Evolutionary conservation across 2,797 vertebrate genomes (phyloP).

Genomic region (Trichosurus vulpecula): DNA sequence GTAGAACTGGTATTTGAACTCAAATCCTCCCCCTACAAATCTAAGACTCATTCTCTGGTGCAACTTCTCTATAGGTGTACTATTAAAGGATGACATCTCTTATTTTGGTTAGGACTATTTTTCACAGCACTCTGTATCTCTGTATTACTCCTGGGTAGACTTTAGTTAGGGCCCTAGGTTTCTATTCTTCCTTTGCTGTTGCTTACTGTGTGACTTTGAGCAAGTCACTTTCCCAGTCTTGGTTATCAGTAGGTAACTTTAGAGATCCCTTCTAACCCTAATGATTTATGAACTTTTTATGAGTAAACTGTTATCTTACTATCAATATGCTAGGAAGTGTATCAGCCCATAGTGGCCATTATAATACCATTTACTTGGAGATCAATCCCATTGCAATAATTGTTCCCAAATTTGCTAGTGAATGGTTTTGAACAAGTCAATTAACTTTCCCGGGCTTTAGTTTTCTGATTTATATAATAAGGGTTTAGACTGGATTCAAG

Average conservation of each 20-base stretch:
- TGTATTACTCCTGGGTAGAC: background rate
- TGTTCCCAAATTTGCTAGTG: background rate
- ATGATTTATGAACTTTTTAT: background rate
- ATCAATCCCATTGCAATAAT: background rate
- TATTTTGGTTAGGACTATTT: background rate
- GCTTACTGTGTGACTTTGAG: background rate
- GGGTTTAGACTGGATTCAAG: background rate
- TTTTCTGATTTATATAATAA: background rate
- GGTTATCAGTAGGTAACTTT: background rate
- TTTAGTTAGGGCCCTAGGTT: background rate
- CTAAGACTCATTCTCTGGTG: background rate
- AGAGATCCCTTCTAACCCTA: background rate
- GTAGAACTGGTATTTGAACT: background rate
- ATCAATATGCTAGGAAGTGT: background rate
- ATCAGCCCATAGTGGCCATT: background rate
- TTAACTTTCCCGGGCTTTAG: background rate
- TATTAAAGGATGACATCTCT: background rate
- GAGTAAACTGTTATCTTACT: background rate
- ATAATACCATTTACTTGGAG: background rate
- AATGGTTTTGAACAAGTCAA: background rate
- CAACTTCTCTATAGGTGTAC: background rate
- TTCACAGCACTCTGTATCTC: background rate
- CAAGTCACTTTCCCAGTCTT: background rate
- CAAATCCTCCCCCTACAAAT: background rate
- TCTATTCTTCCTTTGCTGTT: background rate